phyloP scores from a whole-genome alignment of 2,113 vertebrate genomes.

The Cyphomyrus plagiostoma region DNA sequence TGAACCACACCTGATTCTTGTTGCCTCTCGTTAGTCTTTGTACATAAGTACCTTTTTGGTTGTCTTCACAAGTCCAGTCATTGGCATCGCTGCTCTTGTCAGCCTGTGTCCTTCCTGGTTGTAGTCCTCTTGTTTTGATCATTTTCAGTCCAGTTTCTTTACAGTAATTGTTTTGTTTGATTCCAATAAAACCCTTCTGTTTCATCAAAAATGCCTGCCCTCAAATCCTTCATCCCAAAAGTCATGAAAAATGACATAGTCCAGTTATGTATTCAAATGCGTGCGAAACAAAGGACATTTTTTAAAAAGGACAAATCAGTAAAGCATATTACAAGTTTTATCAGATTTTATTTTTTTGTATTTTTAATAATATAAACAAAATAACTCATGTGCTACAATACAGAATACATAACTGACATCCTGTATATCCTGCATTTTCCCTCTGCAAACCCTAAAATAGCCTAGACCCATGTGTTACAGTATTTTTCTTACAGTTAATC shows the following conservation, averaged over 20 bases:
- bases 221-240: background rate
- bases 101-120: background rate
- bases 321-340: background rate
- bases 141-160: background rate
- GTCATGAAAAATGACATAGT: background rate
- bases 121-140: background rate
- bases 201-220: background rate
- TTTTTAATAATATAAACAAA: background rate
- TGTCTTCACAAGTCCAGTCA: background rate
- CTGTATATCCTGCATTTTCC: background rate
- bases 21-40: background rate
- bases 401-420: background rate
- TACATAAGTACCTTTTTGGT: background rate
- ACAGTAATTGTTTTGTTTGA: background rate
- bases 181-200: background rate
- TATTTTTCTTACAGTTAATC: slow-evolving; percentile 46
- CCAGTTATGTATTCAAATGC: background rate
- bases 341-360: background rate
- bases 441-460: slow-evolving; percentile 28
- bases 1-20: background rate
- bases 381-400: background rate
- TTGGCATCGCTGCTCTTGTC: background rate
- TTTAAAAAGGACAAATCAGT: background rate
- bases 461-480: slow-evolving; percentile 44
- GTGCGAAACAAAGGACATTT: background rate